Base-by-base conservation (phyloP, 23 tunicate genomes). In the Diplosoma virens region DNA sequence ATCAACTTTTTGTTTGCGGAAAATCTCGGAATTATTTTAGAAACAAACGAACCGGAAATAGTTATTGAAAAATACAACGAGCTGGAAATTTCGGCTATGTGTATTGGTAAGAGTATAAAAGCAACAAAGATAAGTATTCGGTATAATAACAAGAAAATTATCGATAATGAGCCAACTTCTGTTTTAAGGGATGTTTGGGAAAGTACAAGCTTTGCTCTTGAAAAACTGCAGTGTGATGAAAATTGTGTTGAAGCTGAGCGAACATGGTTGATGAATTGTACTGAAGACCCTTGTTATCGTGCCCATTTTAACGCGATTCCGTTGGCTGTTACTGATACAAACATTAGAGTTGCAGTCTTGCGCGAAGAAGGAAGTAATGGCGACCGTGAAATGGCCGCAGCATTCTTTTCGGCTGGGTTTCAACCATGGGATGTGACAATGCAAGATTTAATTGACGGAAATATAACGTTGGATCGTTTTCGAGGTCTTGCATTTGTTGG, bases 291-390 rank as follows among this genome's bases (percentile, higher is more conserved):
- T 0, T 32, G 32, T 25, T 89, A 71, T 30, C 0, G 53, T 30
- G 69, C 65, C 32, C 82, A 56, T 27, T 89, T 89, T 36, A 35
- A 61, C 18, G n/a, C 35, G 6, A 34, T 61, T 61, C 69, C 69
- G 35, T 4, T 22, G 6, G 30, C 2, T 61, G 9, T 29, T 3
- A 25, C 11, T 34, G 33, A 32, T 59, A 32, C 6, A 65, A 54
- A 75, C 3, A 67, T 87, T 26, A 71, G 56, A 36, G 97, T 90
- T 7, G 97, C 90, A 0, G 66, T 90, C n/a, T n/a, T 90, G 31
- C 71, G 97, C 0, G 97, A 90, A 41, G 97, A 90, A 47, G 97
- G 97, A 1, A 90, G 97, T 56, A 90, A 90, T 67, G 89, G 89
- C 0, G 97, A 90, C 66, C 71, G 97, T 33, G 97, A 90, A 67